These are phyloP conservation scores for Drosophila neotestacea DNA, from an alignment of 2,888 invertebrate species.

Conservation along the genomic window DNA sequence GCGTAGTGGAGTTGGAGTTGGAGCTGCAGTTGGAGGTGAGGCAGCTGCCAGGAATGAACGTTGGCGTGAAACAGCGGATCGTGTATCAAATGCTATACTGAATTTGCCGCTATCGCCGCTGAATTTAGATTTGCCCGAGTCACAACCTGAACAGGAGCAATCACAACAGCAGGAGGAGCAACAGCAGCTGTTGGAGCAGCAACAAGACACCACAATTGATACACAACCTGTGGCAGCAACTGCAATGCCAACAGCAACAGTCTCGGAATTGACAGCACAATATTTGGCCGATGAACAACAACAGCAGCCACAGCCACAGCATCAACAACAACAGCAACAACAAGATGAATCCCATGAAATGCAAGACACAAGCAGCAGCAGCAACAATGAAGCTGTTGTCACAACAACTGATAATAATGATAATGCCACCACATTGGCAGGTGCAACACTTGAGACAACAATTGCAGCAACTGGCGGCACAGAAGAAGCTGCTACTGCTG, in stretches of 20 bases:
- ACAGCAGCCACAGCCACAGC: background rate
- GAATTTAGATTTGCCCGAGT: conserved; percentile 41
- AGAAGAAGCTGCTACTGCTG: background rate
- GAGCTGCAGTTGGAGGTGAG: background rate
- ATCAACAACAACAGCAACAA: background rate
- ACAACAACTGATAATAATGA: conserved; percentile 5
- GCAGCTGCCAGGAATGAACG: background rate
- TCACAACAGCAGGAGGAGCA: background rate
- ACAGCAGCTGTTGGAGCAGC: background rate
- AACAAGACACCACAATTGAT: conserved; percentile 5
- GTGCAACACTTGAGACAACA: no score
- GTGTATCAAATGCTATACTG: conserved; percentile 5
- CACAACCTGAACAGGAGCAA: conserved; percentile 24
- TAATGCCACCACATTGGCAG: background rate
- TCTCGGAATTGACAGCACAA: conserved; percentile 43
- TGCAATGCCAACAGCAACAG: conserved; percentile 12
- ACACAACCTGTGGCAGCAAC: conserved; percentile 1
- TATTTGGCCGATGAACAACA: conserved; percentile 33
- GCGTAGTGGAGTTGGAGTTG: background rate
- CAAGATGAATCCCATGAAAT: conserved; percentile 1
- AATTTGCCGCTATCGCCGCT: conserved; percentile 44
- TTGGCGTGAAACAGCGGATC: conserved; percentile 14
- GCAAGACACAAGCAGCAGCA: background rate
- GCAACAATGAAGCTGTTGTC: background rate
- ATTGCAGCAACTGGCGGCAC: background rate